Conservation (phyloP, 2,888 invertebrate species). For the Cantharis rufa region DNA sequence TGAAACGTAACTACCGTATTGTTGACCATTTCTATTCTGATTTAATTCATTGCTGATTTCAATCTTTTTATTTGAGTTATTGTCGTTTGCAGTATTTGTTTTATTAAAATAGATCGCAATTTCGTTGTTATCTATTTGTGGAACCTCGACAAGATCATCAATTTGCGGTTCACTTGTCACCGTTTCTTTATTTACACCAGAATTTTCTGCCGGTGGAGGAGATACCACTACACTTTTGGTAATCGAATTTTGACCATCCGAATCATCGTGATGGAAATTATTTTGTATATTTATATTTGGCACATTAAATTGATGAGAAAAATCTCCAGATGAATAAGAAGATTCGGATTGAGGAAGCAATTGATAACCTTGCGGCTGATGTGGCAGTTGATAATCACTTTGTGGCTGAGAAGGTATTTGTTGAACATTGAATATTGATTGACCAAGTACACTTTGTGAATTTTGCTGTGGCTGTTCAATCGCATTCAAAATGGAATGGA, state of each 20-base stretch:
- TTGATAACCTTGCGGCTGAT: neutral
- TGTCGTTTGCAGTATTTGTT: constrained; percentile 31
- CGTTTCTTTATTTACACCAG: constrained; percentile 20
- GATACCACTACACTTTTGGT: constrained; percentile 56
- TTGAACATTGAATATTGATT: constrained; percentile 44
- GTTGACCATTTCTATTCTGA: constrained; percentile 40
- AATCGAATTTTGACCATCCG: constrained; percentile 52
- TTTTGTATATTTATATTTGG: constrained; percentile 35
- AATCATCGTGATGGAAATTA: constrained; percentile 41
- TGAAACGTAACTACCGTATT: constrained; percentile 46
- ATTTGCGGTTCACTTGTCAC: constrained; percentile 13
- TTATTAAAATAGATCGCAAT: constrained; percentile 63
- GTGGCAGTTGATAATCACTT: neutral
- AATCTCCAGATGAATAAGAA: constrained; percentile 1
- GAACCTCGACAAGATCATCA: constrained; percentile 45
- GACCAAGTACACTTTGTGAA: constrained; percentile 37
- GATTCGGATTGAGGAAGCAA: neutral
- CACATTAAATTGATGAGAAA: constrained; percentile 6
- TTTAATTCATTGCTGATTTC: constrained; percentile 32
- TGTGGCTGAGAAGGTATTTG: constrained; percentile 38
- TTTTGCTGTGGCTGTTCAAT: constrained; percentile 71
- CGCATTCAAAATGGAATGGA: constrained; percentile 80
- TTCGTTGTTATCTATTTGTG: constrained; percentile 61
- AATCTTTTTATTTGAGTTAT: constrained; percentile 13
- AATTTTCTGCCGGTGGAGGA: constrained; percentile 45